These are phyloP conservation scores for Scytalopus superciliaris DNA, from an alignment of 2,113 vertebrate species.

Conservation along the genomic window DNA sequence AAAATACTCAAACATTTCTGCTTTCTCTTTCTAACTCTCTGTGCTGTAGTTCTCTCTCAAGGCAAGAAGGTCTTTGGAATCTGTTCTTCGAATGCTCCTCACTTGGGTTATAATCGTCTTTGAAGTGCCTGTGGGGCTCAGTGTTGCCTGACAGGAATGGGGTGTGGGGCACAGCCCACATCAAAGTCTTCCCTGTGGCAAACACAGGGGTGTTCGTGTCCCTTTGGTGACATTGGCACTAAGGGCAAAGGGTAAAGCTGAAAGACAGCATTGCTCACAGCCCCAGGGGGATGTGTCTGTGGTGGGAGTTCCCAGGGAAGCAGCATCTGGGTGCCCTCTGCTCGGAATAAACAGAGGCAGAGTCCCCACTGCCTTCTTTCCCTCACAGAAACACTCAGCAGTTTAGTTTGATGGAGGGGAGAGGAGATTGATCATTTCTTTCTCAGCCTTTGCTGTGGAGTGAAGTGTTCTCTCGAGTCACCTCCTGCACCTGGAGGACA, in stretches of 20 bases:
- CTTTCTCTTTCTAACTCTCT: no score
- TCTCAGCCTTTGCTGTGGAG: neutral
- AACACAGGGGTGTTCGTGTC: fast-evolving
- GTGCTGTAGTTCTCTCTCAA: no score
- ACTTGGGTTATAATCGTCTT: neutral
- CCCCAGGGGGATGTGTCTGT: neutral
- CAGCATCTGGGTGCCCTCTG: neutral
- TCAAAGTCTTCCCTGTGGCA: neutral
- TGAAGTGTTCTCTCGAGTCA: neutral
- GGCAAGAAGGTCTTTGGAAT: no score
- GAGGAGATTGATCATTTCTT: neutral
- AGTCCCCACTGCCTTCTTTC: neutral
- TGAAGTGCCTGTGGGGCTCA: neutral
- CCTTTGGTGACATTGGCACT: neutral
- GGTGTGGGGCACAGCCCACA: neutral
- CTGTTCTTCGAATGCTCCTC: neutral
- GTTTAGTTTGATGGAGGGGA: neutral
- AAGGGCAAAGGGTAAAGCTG: neutral
- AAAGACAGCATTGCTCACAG: neutral
- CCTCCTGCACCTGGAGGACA: neutral
- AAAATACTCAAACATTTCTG: no score
- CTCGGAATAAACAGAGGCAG: neutral
- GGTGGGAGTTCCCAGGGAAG: neutral
- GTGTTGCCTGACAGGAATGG: neutral
- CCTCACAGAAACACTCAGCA: neutral